phyloP scores from a whole-genome alignment of 1,140 invertebrate genomes.

The Psix sp. region DNA sequence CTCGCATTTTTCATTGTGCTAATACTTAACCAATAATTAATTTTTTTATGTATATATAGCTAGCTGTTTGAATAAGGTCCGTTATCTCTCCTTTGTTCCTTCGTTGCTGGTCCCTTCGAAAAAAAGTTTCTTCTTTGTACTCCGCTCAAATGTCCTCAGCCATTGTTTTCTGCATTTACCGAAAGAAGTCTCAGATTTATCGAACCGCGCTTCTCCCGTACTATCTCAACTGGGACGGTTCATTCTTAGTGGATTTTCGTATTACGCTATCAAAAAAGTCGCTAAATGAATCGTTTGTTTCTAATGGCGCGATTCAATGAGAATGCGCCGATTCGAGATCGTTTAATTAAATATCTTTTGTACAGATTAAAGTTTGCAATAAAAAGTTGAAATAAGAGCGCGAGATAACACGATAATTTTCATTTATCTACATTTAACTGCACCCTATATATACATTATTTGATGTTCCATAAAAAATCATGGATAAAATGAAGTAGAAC shows the following conservation, averaged over 20 bases:
- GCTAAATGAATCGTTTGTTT: slow-evolving; percentile 40
- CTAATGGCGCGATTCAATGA: slow-evolving; percentile 5
- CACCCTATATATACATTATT: neutral
- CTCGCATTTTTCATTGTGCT: slow-evolving; percentile 9
- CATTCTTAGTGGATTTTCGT: slow-evolving; percentile 20
- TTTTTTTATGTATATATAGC: slow-evolving; percentile 27
- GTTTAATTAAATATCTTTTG: slow-evolving; percentile 5
- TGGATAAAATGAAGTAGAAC: too few species aligned
- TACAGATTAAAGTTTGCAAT: too few species aligned
- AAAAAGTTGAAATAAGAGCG: neutral
- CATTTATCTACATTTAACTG: neutral
- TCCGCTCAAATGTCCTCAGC: slow-evolving; percentile 10
- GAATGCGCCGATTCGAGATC: slow-evolving; percentile 26
- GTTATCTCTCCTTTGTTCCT: slow-evolving; percentile 61
- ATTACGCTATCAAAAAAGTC: slow-evolving; percentile 28
- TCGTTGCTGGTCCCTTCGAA: slow-evolving; percentile 43
- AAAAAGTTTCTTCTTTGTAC: slow-evolving; percentile 38
- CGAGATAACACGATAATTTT: neutral
- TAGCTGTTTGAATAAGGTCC: slow-evolving; percentile 55
- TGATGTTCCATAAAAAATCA: too few species aligned
- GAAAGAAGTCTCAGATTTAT: slow-evolving; percentile 42
- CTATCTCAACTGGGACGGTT: slow-evolving; percentile 1
- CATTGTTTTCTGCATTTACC: slow-evolving; percentile 50
- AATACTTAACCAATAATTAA: slow-evolving; percentile 27
- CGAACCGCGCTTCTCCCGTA: slow-evolving; percentile 3